Evolutionary conservation across 1,140 invertebrate genomes (phyloP).

Genomic region (Proctacanthus coquilletti): DNA sequence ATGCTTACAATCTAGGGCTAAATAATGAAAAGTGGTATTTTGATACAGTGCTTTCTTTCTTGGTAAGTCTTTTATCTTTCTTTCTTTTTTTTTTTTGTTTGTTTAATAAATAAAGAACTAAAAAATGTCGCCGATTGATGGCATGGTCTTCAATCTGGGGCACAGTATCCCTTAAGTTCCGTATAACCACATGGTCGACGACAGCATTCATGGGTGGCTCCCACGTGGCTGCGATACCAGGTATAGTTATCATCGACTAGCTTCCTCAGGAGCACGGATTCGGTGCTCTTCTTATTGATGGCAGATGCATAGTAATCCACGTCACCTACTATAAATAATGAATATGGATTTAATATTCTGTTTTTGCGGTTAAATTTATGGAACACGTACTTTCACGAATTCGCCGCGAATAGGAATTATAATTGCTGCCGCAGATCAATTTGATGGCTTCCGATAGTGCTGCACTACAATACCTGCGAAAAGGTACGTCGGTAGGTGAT

Average conservation of each 20-base stretch:
- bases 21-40: too few relatives aligned
- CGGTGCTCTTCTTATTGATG: background rate
- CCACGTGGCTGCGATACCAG: slow-evolving; percentile 11
- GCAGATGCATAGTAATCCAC: slow-evolving; percentile 8
- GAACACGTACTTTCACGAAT: slow-evolving; percentile 6
- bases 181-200: slow-evolving; percentile 11
- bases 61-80: too few relatives aligned
- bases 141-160: slow-evolving; percentile 7
- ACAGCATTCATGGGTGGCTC: slow-evolving; percentile 17
- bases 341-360: background rate
- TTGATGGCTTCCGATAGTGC: slow-evolving; percentile 14
- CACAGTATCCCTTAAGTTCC: slow-evolving; percentile 17
- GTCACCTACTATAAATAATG: slow-evolving; percentile 12
- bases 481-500: too few relatives aligned
- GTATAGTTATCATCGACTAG: slow-evolving; percentile 9
- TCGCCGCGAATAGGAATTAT: slow-evolving; percentile 3
- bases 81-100: too few relatives aligned
- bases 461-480: slow-evolving; percentile 15
- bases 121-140: too few relatives aligned
- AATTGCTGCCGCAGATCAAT: slow-evolving; percentile 11
- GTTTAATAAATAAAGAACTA: too few relatives aligned
- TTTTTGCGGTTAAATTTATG: background rate
- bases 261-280: background rate
- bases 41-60: too few relatives aligned
- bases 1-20: too few relatives aligned